These are phyloP conservation scores for Callipepla squamata DNA, from an alignment of 2,113 vertebrate species.

Conservation along the genomic window DNA sequence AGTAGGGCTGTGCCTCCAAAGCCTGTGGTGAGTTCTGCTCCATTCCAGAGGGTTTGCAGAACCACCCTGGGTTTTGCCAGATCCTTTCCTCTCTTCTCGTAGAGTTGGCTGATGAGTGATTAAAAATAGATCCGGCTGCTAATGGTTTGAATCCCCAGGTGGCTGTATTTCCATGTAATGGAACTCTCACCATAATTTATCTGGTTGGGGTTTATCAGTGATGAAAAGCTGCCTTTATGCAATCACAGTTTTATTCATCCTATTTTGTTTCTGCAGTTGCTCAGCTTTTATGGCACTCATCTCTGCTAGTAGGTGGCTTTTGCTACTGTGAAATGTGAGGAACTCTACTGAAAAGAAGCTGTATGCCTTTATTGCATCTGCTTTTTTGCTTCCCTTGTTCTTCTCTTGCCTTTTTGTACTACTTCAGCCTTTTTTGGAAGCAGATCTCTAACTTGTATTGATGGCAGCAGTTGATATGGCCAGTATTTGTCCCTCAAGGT, in stretches of 20 bases:
- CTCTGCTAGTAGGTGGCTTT: not conserved
- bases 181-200: constrained; percentile 36
- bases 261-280: constrained; percentile 22
- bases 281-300: not conserved
- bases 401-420: not conserved
- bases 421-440: not conserved
- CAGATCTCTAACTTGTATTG: not conserved
- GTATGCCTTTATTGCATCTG: not conserved
- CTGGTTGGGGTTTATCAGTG: not conserved
- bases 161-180: constrained; percentile 35
- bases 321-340: not conserved
- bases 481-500: not conserved
- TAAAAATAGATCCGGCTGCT: constrained; percentile 40
- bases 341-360: not conserved
- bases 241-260: constrained; percentile 3
- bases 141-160: constrained; percentile 30
- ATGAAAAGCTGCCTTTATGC: constrained; percentile 25
- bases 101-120: constrained; percentile 21
- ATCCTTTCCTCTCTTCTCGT: not conserved
- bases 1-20: not conserved
- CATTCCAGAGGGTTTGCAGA: not conserved
- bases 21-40: not conserved
- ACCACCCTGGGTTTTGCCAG: not conserved
- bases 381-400: not conserved
- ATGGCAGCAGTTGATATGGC: not conserved